These are phyloP conservation scores for Pantelozetes paolii DNA, from an alignment of 2,888 invertebrate species.

Conservation along the genomic window DNA sequence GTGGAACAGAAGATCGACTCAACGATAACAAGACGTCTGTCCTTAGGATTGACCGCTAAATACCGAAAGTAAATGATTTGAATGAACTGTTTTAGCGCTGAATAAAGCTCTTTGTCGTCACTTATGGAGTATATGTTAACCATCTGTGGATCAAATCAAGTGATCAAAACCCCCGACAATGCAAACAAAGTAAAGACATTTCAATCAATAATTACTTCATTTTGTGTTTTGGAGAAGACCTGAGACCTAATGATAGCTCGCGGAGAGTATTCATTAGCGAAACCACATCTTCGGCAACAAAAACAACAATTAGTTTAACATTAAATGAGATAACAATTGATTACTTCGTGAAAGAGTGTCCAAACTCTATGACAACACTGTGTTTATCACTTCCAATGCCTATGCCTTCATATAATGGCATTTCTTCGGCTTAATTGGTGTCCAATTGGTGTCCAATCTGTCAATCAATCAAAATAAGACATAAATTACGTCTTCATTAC, in stretches of 20 bases:
- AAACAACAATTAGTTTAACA: constrained; percentile 23
- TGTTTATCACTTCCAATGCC: constrained; percentile 67
- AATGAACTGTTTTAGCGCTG: constrained; percentile 79
- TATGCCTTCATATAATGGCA: constrained; percentile 47
- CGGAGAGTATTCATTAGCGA: constrained; percentile 82
- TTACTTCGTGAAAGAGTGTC: constrained; percentile 85
- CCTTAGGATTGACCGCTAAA: constrained; percentile 85
- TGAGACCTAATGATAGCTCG: constrained; percentile 78
- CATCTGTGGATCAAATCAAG: constrained; percentile 42
- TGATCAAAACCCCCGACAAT: background rate
- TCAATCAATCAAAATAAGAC: no score
- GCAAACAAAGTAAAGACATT: background rate
- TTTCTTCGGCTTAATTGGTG: constrained; percentile 28
- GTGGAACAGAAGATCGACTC: constrained; percentile 82
- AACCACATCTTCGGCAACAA: constrained; percentile 68
- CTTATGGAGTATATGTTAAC: constrained; percentile 48
- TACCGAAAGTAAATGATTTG: constrained; percentile 76
- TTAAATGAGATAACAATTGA: background rate
- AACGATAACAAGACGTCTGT: constrained; percentile 81
- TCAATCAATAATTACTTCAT: constrained; percentile 11
- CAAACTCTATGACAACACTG: constrained; percentile 83
- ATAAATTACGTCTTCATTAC: no score
- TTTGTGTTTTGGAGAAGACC: constrained; percentile 53
- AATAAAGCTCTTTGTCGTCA: constrained; percentile 63
- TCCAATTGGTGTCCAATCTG: background rate